Base-by-base conservation (phyloP, 2,888 invertebrate species). In the Eudasyphora cyanicolor region DNA sequence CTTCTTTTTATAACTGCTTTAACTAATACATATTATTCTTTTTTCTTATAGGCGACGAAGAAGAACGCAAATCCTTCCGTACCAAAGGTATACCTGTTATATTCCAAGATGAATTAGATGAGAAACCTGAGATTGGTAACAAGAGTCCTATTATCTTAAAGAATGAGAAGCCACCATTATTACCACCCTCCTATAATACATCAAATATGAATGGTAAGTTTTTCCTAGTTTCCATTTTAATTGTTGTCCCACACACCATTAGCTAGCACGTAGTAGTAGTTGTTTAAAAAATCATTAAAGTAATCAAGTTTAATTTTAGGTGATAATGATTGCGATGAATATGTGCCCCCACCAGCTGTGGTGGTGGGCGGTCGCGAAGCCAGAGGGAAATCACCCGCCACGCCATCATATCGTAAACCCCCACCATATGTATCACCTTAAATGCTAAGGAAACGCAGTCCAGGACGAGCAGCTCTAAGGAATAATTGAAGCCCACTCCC, bases 391-490 rank as follows among this genome's bases (percentile, higher is more conserved):
- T 88, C 94, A 87, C 97, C 97, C 76, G 97, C 97, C 82, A 96
- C 97, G 69, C 97, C 98, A 84, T 97, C 97, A 88, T 98, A 98
- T 94, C 95, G 98, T 90, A 97, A 98, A 93, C 98, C 98, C 71
- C 98, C 98, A 84, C 98, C 98, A 49, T 98, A 99, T 93, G 98
- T 98, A 89, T 98, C 98, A 88, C 98, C 98, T 93, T 98, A 98
- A 98, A 89, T 88, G 86, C 87, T 85, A 87, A 60, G 60, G 51
- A 69, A n/a, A n/a, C n/a, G n/a, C n/a, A 73, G 60, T 27, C n/a
- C 27, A 70, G 12, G 42, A 42, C n/a, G n/a, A 45, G 32, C 27
- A 71, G 24, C 54, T 32, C 51, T 51, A 62, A 79, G 27, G 49
- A 67, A 42, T 27, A 38, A 32, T 57, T 29, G 32, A 78, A 70